Evolutionary conservation across 2,888 invertebrate genomes (phyloP).

Genomic region (Tipula unca): DNA sequence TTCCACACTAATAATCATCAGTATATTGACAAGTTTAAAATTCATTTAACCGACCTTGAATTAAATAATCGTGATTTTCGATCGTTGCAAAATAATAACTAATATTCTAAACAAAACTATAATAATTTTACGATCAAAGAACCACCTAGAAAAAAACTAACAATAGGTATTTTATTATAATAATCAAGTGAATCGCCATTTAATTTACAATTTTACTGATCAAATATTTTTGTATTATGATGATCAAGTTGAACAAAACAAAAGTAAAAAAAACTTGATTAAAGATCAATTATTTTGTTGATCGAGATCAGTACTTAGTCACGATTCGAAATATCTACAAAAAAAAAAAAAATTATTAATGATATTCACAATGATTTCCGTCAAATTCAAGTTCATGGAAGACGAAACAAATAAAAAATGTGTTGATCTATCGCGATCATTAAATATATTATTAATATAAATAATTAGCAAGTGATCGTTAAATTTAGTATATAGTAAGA

Average conservation of each 20-base stretch:
- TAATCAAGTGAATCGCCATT: background rate
- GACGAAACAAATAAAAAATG: background rate
- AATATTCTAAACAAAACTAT: background rate
- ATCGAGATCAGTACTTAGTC: slow-evolving; percentile 14
- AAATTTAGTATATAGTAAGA: background rate
- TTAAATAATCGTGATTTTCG: background rate
- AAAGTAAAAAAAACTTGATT: background rate
- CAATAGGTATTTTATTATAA: background rate
- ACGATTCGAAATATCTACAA: background rate
- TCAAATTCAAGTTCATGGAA: background rate
- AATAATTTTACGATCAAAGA: background rate
- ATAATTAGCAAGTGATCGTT: background rate
- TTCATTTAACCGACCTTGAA: background rate
- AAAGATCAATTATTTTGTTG: background rate
- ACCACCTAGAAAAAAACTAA: background rate
- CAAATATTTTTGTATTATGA: background rate
- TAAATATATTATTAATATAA: background rate
- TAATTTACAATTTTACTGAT: background rate
- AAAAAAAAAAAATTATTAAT: background rate
- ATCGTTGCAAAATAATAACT: background rate
- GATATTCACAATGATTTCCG: background rate
- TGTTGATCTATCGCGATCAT: background rate
- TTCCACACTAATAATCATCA: background rate
- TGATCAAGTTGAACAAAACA: background rate
- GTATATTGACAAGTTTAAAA: background rate